A percentile compares a stretch with the other conserved stretches of the same genome.
These are phyloP conservation scores for Enteromius paludinosus DNA, from an alignment of 2,797 vertebrate species.

Conservation along the genomic window DNA sequence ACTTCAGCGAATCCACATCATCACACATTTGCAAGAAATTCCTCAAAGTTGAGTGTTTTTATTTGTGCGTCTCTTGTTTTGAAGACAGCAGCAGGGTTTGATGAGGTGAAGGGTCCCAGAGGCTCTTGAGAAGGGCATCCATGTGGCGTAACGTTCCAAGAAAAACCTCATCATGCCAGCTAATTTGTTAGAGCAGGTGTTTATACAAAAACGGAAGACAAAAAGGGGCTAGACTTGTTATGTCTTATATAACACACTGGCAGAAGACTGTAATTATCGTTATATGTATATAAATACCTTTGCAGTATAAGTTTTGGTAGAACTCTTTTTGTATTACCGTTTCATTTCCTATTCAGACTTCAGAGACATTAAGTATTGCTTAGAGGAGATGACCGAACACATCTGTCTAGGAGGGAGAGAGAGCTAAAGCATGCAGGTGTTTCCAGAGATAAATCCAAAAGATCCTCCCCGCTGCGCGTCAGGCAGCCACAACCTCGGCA, in stretches of 20 bases:
- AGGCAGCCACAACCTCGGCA: slow-evolving; percentile 50
- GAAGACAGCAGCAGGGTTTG: slow-evolving; percentile 7
- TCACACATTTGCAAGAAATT: background rate
- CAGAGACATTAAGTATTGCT: slow-evolving; percentile 39
- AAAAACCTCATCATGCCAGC: slow-evolving; percentile 18
- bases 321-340: slow-evolving; percentile 19
- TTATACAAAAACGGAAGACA: slow-evolving; percentile 3
- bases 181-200: slow-evolving; percentile 46
- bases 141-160: slow-evolving; percentile 24
- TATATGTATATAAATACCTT: slow-evolving; percentile 22
- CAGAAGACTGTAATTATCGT: slow-evolving; percentile 37
- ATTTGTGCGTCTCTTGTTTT: slow-evolving; percentile 18
- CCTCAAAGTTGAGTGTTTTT: slow-evolving; percentile 1
- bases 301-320: background rate
- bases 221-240: background rate
- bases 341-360: slow-evolving; percentile 41
- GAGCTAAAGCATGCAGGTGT: slow-evolving; percentile 53
- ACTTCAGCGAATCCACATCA: background rate
- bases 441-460: slow-evolving; percentile 58
- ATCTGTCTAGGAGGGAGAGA: slow-evolving; percentile 51
- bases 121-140: slow-evolving; percentile 16
- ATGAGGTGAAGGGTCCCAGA: background rate
- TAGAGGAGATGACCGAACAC: slow-evolving; percentile 44
- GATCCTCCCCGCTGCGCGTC: slow-evolving; percentile 43
- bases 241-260: slow-evolving; percentile 36